Conservation (phyloP, 2,888 invertebrate species). For the Apamea crenata region DNA sequence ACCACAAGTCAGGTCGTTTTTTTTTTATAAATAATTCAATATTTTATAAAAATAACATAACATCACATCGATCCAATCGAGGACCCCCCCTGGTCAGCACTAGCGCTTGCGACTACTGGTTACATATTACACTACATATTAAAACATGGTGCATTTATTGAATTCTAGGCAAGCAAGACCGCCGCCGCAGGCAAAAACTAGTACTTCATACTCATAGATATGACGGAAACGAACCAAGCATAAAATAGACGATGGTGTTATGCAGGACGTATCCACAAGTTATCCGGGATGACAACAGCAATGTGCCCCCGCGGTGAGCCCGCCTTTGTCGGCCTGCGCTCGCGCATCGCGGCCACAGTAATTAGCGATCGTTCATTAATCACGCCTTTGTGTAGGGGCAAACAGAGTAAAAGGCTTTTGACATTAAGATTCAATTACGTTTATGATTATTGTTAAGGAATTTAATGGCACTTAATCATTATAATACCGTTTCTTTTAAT, state of each 20-base stretch:
- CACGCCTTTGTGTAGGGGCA: slow-evolving; percentile 53
- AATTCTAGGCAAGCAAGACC: neutral
- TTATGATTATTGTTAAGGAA: slow-evolving; percentile 7
- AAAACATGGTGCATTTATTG: neutral
- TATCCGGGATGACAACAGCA: slow-evolving; percentile 47
- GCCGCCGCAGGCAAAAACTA: neutral
- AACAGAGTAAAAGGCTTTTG: slow-evolving; percentile 47
- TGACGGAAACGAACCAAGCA: slow-evolving; percentile 27
- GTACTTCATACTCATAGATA: slow-evolving; percentile 7
- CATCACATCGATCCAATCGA: neutral
- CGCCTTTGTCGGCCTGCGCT: slow-evolving; percentile 58
- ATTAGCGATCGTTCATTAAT: slow-evolving; percentile 70
- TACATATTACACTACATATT: neutral
- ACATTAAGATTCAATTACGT: slow-evolving; percentile 47
- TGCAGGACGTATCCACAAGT: slow-evolving; percentile 37
- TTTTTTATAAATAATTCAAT: neutral
- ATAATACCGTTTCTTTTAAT: neutral
- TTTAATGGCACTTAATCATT: neutral
- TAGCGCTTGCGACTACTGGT: neutral
- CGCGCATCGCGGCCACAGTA: slow-evolving; percentile 62
- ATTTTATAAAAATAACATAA: neutral
- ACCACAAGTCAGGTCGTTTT: neutral
- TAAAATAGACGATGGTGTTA: slow-evolving; percentile 33
- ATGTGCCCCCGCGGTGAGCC: slow-evolving; percentile 46
- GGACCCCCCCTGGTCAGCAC: neutral